phyloP scores from a whole-genome alignment of 2,888 invertebrate genomes.

The Hydroisotoma schaefferi region DNA sequence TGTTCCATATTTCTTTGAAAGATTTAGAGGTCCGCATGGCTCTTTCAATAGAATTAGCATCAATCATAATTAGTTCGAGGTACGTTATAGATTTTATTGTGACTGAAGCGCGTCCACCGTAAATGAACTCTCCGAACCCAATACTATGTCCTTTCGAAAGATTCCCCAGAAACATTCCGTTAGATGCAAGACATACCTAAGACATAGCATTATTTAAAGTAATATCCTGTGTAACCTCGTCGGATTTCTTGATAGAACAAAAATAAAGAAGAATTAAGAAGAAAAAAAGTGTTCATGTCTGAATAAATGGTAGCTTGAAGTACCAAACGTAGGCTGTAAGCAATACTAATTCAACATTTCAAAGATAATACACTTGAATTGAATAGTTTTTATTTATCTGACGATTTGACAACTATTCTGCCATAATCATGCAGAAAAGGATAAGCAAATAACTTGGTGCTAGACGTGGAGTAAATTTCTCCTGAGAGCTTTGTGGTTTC shows the following conservation, averaged over 20 bases:
- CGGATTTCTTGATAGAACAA: too few relatives aligned
- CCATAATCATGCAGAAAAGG: too few relatives aligned
- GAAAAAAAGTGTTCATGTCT: too few relatives aligned
- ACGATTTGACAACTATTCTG: too few relatives aligned
- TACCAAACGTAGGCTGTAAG: too few relatives aligned
- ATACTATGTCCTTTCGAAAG: conserved; percentile 1
- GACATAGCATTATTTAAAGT: too few relatives aligned
- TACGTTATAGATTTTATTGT: conserved; percentile 21
- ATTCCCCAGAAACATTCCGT: not conserved
- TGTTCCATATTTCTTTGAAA: conserved; percentile 11
- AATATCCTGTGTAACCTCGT: too few relatives aligned
- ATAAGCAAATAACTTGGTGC: too few relatives aligned
- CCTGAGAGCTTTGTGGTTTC: too few relatives aligned
- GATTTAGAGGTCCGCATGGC: conserved; percentile 9
- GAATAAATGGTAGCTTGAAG: too few relatives aligned
- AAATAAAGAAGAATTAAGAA: too few relatives aligned
- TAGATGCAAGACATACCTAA: not conserved
- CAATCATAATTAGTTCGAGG: conserved; percentile 26
- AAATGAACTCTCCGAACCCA: conserved; percentile 29
- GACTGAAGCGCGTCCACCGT: conserved; percentile 13
- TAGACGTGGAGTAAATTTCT: too few relatives aligned
- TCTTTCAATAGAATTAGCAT: conserved; percentile 16
- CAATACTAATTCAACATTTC: not conserved
- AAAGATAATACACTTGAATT: not conserved
- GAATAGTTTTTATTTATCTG: not conserved